phyloP scores from a whole-genome alignment of 1,140 invertebrate species.

The Halictus rubicundus region DNA sequence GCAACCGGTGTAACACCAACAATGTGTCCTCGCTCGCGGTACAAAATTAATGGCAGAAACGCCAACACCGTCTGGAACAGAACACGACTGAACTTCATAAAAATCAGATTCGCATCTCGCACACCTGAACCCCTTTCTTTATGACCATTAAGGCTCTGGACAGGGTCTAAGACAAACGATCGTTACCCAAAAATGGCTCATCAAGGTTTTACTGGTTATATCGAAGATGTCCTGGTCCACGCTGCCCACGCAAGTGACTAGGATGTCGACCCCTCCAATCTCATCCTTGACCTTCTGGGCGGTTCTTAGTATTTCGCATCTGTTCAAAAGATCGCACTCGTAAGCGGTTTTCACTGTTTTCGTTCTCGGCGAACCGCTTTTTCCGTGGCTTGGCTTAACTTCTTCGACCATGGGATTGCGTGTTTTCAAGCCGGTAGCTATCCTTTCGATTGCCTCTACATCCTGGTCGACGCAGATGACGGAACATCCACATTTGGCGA shows the following conservation, averaged over 20 bases:
- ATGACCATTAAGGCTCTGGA: too few relatives aligned
- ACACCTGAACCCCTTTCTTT: not conserved
- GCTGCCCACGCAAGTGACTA: constrained; percentile 74
- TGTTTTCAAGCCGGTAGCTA: constrained; percentile 53
- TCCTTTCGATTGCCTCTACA: constrained; percentile 56
- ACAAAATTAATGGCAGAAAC: constrained; percentile 74
- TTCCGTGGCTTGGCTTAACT: constrained; percentile 51
- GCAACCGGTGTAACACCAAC: constrained; percentile 73
- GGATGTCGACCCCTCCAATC: constrained; percentile 72
- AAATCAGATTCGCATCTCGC: not conserved
- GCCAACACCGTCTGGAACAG: constrained; percentile 72
- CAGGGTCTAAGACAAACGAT: too few relatives aligned
- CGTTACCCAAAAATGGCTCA: constrained; percentile 77
- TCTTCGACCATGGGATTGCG: constrained; percentile 53
- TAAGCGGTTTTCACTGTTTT: constrained; percentile 51
- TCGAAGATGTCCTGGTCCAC: constrained; percentile 67
- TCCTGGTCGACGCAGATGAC: constrained; percentile 75
- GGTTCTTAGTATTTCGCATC: constrained; percentile 63
- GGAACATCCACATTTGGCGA: constrained; percentile 71
- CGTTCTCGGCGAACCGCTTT: constrained; percentile 9
- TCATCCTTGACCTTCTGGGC: constrained; percentile 71
- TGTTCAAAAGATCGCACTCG: constrained; percentile 70
- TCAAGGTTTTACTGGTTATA: constrained; percentile 69
- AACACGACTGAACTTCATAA: constrained; percentile 6
- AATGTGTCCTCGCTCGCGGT: constrained; percentile 63